A percentile compares a stretch with the other conserved stretches of the same genome.
phyloP scores from a whole-genome alignment of 2,113 vertebrate species.

The Orthochromis indermauri region DNA sequence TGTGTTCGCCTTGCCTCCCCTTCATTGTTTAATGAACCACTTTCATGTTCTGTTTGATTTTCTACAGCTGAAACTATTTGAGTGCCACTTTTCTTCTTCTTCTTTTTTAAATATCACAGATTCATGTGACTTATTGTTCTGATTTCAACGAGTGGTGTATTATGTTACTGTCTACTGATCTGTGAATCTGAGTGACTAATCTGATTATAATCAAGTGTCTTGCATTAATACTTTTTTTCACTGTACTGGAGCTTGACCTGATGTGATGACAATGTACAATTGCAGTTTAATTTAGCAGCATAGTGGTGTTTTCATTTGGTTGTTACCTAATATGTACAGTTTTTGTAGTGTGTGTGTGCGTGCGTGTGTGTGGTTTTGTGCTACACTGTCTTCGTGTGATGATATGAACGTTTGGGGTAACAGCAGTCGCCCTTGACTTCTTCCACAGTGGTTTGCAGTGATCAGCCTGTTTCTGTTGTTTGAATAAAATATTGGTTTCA shows the following conservation, averaged over 20 bases:
- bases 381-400: conserved; percentile 50
- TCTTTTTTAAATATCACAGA: conserved; percentile 64
- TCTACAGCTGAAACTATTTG: conserved; percentile 62
- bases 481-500: conserved; percentile 89
- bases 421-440: conserved; percentile 77
- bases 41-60: conserved; percentile 57
- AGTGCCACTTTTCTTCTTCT: conserved; percentile 61
- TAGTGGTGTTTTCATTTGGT: conserved; percentile 54
- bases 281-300: conserved; percentile 73
- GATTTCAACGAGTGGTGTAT: conserved; percentile 71
- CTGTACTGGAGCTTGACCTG: background rate
- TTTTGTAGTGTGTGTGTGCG: conserved; percentile 63
- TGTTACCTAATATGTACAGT: conserved; percentile 74
- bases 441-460: conserved; percentile 83
- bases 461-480: conserved; percentile 84
- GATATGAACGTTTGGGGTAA: conserved; percentile 64
- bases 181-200: conserved; percentile 77
- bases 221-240: conserved; percentile 72
- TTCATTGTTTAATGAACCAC: conserved; percentile 46
- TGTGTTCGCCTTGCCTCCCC: conserved; percentile 43
- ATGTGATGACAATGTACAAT: conserved; percentile 59
- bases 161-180: conserved; percentile 67
- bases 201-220: conserved; percentile 77
- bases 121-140: conserved; percentile 63
- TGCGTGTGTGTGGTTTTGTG: background rate